These are phyloP conservation scores for Varanus komodoensis DNA, from an alignment of 2,113 vertebrate genomes.

Conservation along the genomic window DNA sequence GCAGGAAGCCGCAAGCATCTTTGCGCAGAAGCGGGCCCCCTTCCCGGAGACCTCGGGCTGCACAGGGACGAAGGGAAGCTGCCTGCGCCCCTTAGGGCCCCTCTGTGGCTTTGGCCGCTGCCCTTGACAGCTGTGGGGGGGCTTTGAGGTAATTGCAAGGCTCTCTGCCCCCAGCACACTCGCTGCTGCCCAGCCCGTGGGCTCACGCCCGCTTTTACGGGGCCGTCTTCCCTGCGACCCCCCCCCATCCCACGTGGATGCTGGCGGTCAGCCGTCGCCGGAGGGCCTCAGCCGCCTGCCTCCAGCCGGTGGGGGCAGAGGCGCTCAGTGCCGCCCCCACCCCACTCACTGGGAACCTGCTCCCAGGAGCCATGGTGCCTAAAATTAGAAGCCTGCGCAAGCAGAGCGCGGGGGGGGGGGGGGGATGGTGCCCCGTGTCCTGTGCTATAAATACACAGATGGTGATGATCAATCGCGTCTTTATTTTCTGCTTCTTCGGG, in stretches of 20 bases:
- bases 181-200: too few relatives aligned
- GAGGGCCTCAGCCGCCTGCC: not conserved
- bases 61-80: too few relatives aligned
- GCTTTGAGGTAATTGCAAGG: too few relatives aligned
- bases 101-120: too few relatives aligned
- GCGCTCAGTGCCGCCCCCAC: fast-evolving
- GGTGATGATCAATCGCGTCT: not conserved
- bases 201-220: not conserved
- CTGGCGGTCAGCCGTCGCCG: not conserved
- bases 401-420: not conserved
- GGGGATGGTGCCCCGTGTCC: not conserved
- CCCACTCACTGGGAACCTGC: not conserved
- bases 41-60: too few relatives aligned
- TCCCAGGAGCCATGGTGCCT: not conserved
- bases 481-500: not conserved
- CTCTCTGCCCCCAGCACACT: too few relatives aligned
- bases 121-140: too few relatives aligned
- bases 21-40: too few relatives aligned
- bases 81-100: too few relatives aligned
- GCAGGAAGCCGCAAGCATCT: too few relatives aligned
- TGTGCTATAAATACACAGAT: not conserved
- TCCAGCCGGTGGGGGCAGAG: too few relatives aligned
- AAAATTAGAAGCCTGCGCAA: slow-evolving; percentile 2
- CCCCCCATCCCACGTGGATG: too few relatives aligned
- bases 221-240: not conserved